Conservation (phyloP, 2,113 vertebrate species). For the Psettodes erumei region DNA sequence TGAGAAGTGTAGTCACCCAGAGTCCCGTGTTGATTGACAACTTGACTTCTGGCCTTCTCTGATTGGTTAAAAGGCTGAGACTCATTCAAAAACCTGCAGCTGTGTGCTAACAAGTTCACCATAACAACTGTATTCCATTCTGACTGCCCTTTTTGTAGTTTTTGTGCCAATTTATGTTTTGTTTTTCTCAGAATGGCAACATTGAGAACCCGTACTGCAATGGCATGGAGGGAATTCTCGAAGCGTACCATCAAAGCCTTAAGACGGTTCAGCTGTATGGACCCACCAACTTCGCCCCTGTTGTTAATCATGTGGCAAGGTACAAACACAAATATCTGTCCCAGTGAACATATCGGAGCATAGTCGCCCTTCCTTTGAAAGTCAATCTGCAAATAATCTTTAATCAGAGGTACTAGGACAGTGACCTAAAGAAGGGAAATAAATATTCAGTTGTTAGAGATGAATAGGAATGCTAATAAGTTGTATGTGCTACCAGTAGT, state of each 20-base stretch:
- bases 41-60: too few relatives aligned
- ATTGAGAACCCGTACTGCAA: conserved; percentile 91
- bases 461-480: conserved; percentile 55
- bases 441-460: conserved; percentile 42
- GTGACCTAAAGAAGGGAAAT: conserved; percentile 47
- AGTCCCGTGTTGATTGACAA: neutral
- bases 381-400: conserved; percentile 28
- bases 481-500: neutral
- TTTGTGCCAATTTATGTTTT: neutral
- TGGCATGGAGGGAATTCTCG: conserved; percentile 94
- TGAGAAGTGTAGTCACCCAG: too few relatives aligned
- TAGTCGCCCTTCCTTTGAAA: conserved; percentile 18
- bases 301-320: conserved; percentile 95
- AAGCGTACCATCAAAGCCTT: conserved; percentile 95
- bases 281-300: conserved; percentile 95
- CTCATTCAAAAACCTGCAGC: too few relatives aligned
- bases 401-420: conserved; percentile 25
- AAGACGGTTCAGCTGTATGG: conserved; percentile 96
- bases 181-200: conserved; percentile 88
- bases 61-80: too few relatives aligned
- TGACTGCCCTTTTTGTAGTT: neutral
- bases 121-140: neutral
- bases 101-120: neutral
- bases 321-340: conserved; percentile 56
- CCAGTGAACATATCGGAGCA: neutral